Conservation (phyloP, 2,113 vertebrate species). For the Antechinus flavipes region DNA sequence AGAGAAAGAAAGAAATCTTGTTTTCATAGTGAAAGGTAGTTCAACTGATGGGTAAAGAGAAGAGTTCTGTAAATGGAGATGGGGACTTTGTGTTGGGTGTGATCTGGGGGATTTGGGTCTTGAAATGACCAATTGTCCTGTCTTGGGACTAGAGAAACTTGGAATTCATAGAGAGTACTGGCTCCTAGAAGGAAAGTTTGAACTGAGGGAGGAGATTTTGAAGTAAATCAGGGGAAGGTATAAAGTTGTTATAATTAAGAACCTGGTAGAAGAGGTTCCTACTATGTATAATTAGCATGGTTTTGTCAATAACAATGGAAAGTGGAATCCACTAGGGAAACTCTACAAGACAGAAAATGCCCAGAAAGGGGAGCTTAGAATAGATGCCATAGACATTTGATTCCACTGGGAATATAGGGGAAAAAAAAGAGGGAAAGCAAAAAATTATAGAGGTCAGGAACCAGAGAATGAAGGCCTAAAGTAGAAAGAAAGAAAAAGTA, state of each 20-base stretch:
- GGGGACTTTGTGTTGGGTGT: not conserved
- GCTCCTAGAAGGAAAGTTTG: not conserved
- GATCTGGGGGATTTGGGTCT: not conserved
- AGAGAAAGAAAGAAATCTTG: not conserved
- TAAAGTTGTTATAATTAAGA: not conserved
- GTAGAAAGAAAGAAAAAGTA: not conserved
- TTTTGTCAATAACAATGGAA: not conserved
- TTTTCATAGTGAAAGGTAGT: not conserved
- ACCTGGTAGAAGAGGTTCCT: not conserved
- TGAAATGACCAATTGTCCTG: not conserved
- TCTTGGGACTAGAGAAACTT: not conserved
- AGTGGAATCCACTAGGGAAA: not conserved
- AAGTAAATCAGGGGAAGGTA: not conserved
- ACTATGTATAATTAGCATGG: not conserved
- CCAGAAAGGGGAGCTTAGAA: not conserved
- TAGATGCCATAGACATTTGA: not conserved
- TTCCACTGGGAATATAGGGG: not conserved
- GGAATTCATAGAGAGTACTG: not conserved
- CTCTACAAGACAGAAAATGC: not conserved
- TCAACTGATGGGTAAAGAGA: not conserved
- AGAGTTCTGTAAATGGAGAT: not conserved
- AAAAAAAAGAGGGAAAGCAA: not conserved
- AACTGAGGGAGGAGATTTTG: not conserved
- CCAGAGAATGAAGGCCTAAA: not conserved
- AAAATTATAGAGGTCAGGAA: not conserved